Base-by-base conservation (phyloP, 2,113 vertebrate genomes). In the Coturnix japonica region DNA sequence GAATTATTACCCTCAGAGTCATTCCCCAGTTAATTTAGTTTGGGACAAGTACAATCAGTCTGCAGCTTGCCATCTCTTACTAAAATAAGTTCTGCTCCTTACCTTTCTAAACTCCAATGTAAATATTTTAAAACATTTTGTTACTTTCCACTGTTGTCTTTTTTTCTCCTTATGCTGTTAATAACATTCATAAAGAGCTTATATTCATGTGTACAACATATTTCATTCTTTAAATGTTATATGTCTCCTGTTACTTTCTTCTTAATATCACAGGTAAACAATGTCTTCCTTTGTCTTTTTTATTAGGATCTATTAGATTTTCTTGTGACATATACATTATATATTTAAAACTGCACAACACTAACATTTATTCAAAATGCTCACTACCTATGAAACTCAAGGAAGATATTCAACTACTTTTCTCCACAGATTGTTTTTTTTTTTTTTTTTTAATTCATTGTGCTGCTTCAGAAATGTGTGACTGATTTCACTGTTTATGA, bases 391-490 rank as follows among this genome's bases (percentile, higher is more conserved):
- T 65, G 46, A 84, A 93, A 51, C 19, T 65, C 46, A 87, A 31
- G 63, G 31, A 91, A 75, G 53, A 37, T 49, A 79, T 22, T 56
- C 46, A 13, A 9, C 49, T 63, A 44, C 82, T 95, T 94, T 66
- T 11, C 61, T 96, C 46, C 54, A 88, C 49, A 91, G 35, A 91
- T 47, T 90, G 30, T 60, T 66, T 72, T 79, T 82, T 59, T n/a
- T 57, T 47, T 22, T 22, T 47, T 47, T 47, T 47, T 46, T 9
- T 8, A n/a, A 16, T 51, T 77, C 77, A 81, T 13, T 76, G 79
- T 84, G 61, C 61, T 95, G 96, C 96, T 96, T 43, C 83, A 91
- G 86, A 94, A 93, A 67, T 89, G 35, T 59, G 83, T 95, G 96
- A 75, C 64, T 73, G 41, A 63, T 83, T 94, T 94, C 70, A 51